Evolutionary conservation across 2,113 vertebrate genomes (phyloP).

Genomic region (Istiophorus platypterus): DNA sequence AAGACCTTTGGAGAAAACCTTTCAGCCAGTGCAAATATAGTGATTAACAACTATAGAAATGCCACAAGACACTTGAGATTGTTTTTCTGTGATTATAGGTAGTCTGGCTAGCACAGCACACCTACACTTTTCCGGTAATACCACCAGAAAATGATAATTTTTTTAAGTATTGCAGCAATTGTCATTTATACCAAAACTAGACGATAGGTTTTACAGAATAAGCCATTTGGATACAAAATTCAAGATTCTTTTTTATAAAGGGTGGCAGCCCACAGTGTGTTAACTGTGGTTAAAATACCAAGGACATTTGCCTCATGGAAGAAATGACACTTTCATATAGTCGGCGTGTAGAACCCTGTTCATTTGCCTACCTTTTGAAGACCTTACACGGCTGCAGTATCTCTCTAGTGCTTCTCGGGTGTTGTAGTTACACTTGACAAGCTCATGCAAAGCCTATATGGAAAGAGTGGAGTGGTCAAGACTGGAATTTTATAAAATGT

Average conservation of each 20-base stretch:
- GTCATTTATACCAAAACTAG: background rate
- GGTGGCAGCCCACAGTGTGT: background rate
- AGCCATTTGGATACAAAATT: too few species aligned
- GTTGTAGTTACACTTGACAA: constrained; percentile 93
- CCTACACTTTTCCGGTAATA: background rate
- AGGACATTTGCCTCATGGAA: background rate
- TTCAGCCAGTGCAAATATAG: too few species aligned
- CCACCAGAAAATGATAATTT: too few species aligned
- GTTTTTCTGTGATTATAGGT: background rate
- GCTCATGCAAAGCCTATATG: constrained; percentile 92
- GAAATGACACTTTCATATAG: background rate
- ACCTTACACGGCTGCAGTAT: constrained; percentile 89
- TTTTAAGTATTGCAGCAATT: background rate
- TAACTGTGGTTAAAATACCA: background rate
- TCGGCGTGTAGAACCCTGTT: background rate
- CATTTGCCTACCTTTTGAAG: constrained; percentile 88
- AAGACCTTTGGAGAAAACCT: background rate
- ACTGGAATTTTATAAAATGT: background rate
- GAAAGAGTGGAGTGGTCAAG: constrained; percentile 15
- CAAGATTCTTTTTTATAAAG: background rate
- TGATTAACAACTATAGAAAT: background rate
- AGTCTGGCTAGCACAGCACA: too few species aligned
- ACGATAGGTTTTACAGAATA: background rate
- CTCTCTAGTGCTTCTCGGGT: constrained; percentile 90
- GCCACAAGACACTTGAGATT: background rate